phyloP scores from a whole-genome alignment of 2,888 invertebrate genomes.

The Gastrophysa polygoni region DNA sequence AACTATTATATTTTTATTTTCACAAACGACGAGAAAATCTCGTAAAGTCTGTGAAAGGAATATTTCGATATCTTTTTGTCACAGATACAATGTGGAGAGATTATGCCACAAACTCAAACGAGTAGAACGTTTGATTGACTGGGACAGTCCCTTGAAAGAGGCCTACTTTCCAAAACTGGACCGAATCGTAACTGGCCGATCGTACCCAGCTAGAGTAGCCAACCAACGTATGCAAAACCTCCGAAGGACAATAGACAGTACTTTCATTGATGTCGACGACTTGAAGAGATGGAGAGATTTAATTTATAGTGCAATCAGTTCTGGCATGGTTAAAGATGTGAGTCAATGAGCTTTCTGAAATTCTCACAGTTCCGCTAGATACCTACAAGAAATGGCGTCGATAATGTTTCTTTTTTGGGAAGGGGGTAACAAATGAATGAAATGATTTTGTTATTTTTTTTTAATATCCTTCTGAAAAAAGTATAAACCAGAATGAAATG shows the following conservation, averaged over 20 bases:
- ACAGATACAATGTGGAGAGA: conserved; percentile 77
- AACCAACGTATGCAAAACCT: conserved; percentile 64
- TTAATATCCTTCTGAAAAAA: too few species aligned
- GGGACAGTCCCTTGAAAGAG: conserved; percentile 72
- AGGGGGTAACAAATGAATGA: too few species aligned
- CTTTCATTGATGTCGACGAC: conserved; percentile 69
- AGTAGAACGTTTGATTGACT: conserved; percentile 67
- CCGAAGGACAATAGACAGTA: conserved; percentile 69
- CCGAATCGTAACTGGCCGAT: conserved; percentile 73
- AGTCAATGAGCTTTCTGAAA: too few species aligned
- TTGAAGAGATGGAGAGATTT: conserved; percentile 78
- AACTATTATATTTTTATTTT: too few species aligned
- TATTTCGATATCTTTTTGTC: not conserved
- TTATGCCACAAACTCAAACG: conserved; percentile 72
- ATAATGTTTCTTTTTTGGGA: too few species aligned
- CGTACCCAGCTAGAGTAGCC: conserved; percentile 74
- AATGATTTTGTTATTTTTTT: too few species aligned
- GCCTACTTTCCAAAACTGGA: conserved; percentile 85
- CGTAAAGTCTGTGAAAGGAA: too few species aligned
- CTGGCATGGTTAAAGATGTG: conserved; percentile 65
- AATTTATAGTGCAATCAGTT: conserved; percentile 73
- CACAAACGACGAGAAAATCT: not conserved
- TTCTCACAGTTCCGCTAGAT: too few species aligned
- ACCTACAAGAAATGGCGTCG: too few species aligned
- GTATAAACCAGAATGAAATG: too few species aligned